Conservation (phyloP, 2,888 invertebrate genomes). For the Parnassius mnemosyne region DNA sequence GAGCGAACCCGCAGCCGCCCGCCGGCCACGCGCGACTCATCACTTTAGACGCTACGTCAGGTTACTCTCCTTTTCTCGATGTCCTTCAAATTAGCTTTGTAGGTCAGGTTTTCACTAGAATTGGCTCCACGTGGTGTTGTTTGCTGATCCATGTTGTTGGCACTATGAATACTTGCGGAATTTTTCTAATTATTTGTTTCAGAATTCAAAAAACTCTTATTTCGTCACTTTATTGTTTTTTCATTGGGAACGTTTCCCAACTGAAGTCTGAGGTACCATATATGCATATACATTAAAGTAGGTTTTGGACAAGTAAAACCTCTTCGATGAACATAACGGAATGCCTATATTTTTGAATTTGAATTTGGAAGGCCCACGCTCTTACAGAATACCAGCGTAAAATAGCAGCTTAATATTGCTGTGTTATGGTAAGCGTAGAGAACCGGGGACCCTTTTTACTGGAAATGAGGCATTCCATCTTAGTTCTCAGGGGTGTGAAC, state of each 20-base stretch:
- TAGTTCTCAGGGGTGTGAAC: too few relatives aligned
- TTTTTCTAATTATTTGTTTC: conserved; percentile 30
- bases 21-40: conserved; percentile 75
- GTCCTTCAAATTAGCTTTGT: conserved; percentile 81
- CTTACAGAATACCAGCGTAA: too few relatives aligned
- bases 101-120: conserved; percentile 77
- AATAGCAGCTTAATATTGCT: too few relatives aligned
- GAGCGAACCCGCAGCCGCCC: conserved; percentile 54
- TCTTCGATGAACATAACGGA: too few relatives aligned
- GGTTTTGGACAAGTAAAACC: too few relatives aligned
- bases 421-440: too few relatives aligned
- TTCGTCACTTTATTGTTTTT: neutral
- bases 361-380: too few relatives aligned
- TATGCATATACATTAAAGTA: too few relatives aligned
- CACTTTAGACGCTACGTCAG: conserved; percentile 79
- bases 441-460: too few relatives aligned
- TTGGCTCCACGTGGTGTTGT: conserved; percentile 73
- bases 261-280: too few relatives aligned
- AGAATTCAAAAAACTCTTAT: neutral
- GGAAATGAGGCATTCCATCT: too few relatives aligned
- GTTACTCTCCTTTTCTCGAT: conserved; percentile 81
- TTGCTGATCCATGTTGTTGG: conserved; percentile 49
- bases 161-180: conserved; percentile 42
- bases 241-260: neutral
- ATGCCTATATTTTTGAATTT: too few relatives aligned